These are phyloP conservation scores for Chloropsis cyanopogon DNA, from an alignment of 2,113 vertebrate species.

Conservation along the genomic window DNA sequence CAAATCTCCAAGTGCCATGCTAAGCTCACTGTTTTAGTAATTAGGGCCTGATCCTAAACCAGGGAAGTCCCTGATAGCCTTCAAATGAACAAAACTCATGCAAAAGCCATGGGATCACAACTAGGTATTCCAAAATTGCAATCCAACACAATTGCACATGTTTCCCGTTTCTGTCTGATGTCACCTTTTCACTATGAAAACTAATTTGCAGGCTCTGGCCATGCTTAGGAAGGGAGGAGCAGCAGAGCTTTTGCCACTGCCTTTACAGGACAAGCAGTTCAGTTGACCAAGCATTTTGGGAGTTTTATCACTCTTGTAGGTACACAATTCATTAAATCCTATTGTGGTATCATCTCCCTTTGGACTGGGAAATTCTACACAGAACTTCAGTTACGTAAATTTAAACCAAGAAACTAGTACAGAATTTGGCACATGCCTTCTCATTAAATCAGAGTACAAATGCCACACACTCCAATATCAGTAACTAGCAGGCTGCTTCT, in stretches of 20 bases:
- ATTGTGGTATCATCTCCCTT: neutral
- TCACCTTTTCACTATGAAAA: neutral
- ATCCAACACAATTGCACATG: neutral
- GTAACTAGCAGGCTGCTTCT: neutral
- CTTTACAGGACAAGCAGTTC: neutral
- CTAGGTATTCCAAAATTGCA: neutral
- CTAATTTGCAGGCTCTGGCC: neutral
- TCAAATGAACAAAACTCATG: neutral
- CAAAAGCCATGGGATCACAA: neutral
- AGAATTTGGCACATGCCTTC: neutral
- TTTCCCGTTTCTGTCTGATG: neutral
- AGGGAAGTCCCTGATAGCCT: neutral
- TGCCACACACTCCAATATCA: fast-evolving
- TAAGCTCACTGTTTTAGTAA: neutral
- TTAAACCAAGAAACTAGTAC: neutral
- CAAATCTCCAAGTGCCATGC: neutral
- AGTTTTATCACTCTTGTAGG: neutral
- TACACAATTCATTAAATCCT: neutral
- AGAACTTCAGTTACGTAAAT: neutral
- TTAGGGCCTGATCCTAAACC: neutral
- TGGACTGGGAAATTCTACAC: neutral
- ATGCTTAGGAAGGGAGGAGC: neutral
- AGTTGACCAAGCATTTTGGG: neutral
- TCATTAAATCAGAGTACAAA: neutral
- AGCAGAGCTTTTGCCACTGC: neutral